Evolutionary conservation across 64 coral and sea anemone genomes (phyloP).

Genomic region (Stichodactyla helianthus): DNA sequence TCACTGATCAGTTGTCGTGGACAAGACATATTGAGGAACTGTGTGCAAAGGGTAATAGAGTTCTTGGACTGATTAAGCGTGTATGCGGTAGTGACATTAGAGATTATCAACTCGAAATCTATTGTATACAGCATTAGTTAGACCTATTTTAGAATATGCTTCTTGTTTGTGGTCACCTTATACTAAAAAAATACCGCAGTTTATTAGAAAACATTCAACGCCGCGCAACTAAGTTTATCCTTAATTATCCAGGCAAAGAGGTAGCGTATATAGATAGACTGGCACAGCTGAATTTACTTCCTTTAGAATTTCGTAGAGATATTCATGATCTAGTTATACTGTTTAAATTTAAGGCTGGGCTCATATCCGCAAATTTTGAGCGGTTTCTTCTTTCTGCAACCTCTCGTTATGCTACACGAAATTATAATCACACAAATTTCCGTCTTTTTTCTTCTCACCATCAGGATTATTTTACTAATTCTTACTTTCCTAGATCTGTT

Average conservation of each 20-base stretch:
- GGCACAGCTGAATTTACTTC: slow-evolving; percentile 21
- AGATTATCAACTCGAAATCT: slow-evolving; percentile 38
- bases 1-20: slow-evolving; percentile 13
- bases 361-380: neutral
- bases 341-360: slow-evolving; percentile 5
- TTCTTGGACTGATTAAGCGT: slow-evolving; percentile 7
- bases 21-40: neutral
- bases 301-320: slow-evolving; percentile 40
- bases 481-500: too few relatives aligned
- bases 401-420: neutral
- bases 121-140: slow-evolving; percentile 50
- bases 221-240: slow-evolving; percentile 54
- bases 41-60: neutral
- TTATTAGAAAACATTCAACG: slow-evolving; percentile 47
- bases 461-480: neutral
- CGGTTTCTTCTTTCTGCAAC: neutral
- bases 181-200: slow-evolving; percentile 25
- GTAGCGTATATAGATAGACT: slow-evolving; percentile 12
- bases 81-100: slow-evolving; percentile 9
- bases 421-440: neutral
- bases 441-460: neutral
- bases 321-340: neutral
- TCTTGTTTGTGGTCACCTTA: slow-evolving; percentile 47
- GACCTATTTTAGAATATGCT: slow-evolving; percentile 56
- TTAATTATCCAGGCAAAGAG: slow-evolving; percentile 12